phyloP scores from a whole-genome alignment of 1,140 invertebrate species.

The Aphelinus atriplicis region DNA sequence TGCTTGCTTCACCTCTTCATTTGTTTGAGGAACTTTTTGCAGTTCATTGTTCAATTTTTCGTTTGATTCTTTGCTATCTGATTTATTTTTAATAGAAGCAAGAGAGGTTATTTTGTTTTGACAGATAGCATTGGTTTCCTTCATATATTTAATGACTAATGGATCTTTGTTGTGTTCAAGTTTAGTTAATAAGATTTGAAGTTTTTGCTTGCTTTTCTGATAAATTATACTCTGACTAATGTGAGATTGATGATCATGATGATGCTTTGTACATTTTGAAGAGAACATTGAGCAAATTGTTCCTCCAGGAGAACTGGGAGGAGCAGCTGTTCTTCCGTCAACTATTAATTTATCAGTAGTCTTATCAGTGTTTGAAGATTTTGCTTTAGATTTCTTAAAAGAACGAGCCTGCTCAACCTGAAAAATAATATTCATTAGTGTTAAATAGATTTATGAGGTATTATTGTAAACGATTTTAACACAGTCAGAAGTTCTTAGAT shows the following conservation, averaged over 20 bases:
- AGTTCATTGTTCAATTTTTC: background rate
- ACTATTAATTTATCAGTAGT: too few relatives aligned
- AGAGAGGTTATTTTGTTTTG: background rate
- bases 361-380: background rate
- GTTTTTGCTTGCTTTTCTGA: background rate
- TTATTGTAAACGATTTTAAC: too few relatives aligned
- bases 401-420: slow-evolving; percentile 6
- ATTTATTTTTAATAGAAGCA: background rate
- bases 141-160: background rate
- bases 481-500: too few relatives aligned
- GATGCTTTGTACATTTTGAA: slow-evolving; percentile 27
- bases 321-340: background rate
- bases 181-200: slow-evolving; percentile 9
- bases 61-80: background rate
- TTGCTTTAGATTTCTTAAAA: slow-evolving; percentile 18
- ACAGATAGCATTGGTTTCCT: background rate
- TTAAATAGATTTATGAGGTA: too few relatives aligned
- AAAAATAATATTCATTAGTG: background rate
- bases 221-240: background rate
- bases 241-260: background rate
- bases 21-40: background rate
- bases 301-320: background rate
- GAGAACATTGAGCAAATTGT: slow-evolving; percentile 35
- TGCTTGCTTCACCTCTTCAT: background rate
- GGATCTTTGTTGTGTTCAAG: slow-evolving; percentile 30